Conservation (phyloP, 2,888 invertebrate genomes). For the Dolomedes plantarius region DNA sequence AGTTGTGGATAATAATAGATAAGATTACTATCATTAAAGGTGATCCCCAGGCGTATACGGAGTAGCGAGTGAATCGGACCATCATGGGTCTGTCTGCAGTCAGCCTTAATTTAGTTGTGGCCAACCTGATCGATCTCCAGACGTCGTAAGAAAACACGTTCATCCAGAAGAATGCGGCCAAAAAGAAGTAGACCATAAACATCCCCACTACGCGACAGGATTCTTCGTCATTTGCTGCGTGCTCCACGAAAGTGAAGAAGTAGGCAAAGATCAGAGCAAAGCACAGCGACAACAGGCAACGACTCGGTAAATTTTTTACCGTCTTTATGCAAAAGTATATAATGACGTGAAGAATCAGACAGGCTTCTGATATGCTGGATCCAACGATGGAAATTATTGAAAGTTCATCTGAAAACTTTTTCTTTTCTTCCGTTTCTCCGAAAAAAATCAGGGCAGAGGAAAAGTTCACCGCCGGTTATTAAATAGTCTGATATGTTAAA, state of each 20-base stretch:
- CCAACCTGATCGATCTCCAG: constrained; percentile 78
- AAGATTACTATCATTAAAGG: constrained; percentile 77
- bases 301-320: constrained; percentile 76
- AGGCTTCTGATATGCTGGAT: constrained; percentile 76
- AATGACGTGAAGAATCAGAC: constrained; percentile 78
- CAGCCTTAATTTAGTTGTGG: constrained; percentile 78
- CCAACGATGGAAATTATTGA: constrained; percentile 1
- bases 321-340: constrained; percentile 78
- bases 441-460: not conserved
- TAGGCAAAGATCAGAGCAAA: constrained; percentile 75
- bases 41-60: constrained; percentile 77
- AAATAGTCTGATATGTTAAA: not conserved
- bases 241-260: constrained; percentile 25
- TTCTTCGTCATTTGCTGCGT: not conserved
- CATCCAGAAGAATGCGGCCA: constrained; percentile 70
- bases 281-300: constrained; percentile 74
- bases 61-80: constrained; percentile 78
- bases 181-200: constrained; percentile 36
- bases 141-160: constrained; percentile 74
- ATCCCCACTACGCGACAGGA: constrained; percentile 73
- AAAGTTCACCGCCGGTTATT: not conserved
- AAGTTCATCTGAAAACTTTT: not conserved
- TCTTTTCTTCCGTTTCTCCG: not conserved
- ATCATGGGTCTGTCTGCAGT: constrained; percentile 77
- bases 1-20: constrained; percentile 74